Evolutionary conservation across 2,797 vertebrate genomes (phyloP).

Genomic region (Luscinia megarhynchos): DNA sequence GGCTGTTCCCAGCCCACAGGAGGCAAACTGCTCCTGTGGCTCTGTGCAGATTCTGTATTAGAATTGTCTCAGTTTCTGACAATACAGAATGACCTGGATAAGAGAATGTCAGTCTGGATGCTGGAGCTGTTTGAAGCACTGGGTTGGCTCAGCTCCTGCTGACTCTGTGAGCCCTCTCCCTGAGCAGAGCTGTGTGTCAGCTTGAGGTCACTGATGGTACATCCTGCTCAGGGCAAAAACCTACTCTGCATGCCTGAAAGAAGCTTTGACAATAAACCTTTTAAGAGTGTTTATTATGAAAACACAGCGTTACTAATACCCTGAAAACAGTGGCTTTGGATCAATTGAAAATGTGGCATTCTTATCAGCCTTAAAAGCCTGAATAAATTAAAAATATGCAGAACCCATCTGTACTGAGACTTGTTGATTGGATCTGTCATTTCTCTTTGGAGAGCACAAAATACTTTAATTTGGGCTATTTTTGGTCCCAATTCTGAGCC

Average conservation of each 20-base stretch:
- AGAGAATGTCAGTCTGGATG: background rate
- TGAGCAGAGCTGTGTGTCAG: background rate
- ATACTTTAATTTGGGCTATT: conserved; percentile 1
- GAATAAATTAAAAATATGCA: conserved; percentile 52
- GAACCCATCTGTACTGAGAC: conserved; percentile 47
- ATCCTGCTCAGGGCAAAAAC: conserved; percentile 42
- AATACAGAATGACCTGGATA: background rate
- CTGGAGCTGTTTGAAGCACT: background rate
- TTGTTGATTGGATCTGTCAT: conserved; percentile 40
- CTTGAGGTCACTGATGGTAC: conserved; percentile 28
- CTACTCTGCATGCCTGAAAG: conserved; percentile 38
- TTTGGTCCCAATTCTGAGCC: background rate
- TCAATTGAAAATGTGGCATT: conserved; percentile 2
- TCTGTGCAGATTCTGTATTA: background rate
- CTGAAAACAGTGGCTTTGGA: conserved; percentile 37
- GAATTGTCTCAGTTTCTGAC: background rate
- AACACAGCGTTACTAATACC: conserved; percentile 25
- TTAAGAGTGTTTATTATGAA: conserved; percentile 47
- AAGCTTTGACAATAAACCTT: conserved; percentile 52
- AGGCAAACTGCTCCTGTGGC: background rate
- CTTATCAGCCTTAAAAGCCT: conserved; percentile 28
- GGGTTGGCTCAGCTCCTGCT: background rate
- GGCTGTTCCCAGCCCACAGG: background rate
- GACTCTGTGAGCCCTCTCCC: background rate
- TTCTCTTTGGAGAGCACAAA: background rate